phyloP scores from a whole-genome alignment of 92 coral and sea anemone genomes.

The Epizoanthus illoricatus region DNA sequence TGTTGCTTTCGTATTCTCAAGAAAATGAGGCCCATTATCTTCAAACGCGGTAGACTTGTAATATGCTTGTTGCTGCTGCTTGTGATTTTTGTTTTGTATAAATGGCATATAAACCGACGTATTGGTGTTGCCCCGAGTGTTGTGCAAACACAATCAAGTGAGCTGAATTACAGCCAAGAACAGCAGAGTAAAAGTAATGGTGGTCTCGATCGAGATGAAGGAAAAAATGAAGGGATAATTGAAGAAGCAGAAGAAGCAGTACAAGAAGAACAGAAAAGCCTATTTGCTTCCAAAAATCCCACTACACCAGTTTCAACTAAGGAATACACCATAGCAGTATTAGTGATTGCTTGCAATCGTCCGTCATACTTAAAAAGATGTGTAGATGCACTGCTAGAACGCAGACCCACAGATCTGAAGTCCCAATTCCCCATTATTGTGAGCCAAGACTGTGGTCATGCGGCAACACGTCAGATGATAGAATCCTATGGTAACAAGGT shows the following conservation, averaged over 20 bases:
- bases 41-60: constrained; percentile 23
- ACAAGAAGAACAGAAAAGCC: neutral
- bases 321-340: constrained; percentile 58
- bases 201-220: neutral
- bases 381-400: constrained; percentile 69
- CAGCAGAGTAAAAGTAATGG: neutral
- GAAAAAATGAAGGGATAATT: neutral
- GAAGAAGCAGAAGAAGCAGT: neutral
- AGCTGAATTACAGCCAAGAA: neutral
- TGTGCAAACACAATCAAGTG: neutral
- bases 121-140: neutral
- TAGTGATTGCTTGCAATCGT: constrained; percentile 94
- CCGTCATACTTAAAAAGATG: constrained; percentile 74
- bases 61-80: constrained; percentile 8
- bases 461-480: constrained; percentile 65
- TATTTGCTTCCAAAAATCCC: neutral
- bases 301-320: neutral
- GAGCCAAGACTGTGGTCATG: constrained; percentile 90
- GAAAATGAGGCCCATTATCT: constrained; percentile 23
- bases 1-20: constrained; percentile 1
- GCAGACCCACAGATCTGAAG: constrained; percentile 54
- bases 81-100: neutral
- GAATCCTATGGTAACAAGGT: constrained; percentile 57
- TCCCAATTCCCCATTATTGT: constrained; percentile 74
- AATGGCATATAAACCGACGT: neutral